Base-by-base conservation (phyloP, 2,797 vertebrate species). In the Lepus oiostolus region DNA sequence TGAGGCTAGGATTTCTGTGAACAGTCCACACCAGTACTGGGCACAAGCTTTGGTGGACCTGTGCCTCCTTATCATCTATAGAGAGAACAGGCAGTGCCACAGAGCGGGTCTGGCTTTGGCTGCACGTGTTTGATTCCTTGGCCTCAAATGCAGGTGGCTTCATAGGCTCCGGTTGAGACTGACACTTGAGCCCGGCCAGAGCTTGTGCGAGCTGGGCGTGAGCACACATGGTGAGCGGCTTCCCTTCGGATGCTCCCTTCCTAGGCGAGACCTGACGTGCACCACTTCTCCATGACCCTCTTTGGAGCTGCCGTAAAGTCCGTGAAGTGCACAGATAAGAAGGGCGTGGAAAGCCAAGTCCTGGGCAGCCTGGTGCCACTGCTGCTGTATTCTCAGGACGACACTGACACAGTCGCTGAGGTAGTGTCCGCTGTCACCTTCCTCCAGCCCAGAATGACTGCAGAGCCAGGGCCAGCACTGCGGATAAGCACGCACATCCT, bases 341-440 rank as follows among this genome's bases (percentile, higher is more conserved):
- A 97, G 63, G 22, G 28, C 28, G 8, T 97, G 35, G 96, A 98
- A 85, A 96, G 58, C 68, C 96, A 97, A 81, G 94, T 98, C 54
- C 95, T 96, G 87, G 86, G 96, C 62, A 98, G 97, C 58, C 65
- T 98, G 85, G 74, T 98, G 42, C 97, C 98, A 3, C 93, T 98
- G 7, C 95, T 98, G 63, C 90, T 98, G 5, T 97, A 98, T 88
- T 95, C 97, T 67, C 98, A 98, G 72, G 98, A 98, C 50, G 97
- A 97, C 75, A 97, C 97, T n/a, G 70, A 87, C 19, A 87, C 90
- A 0, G 13, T 97, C n/a, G 97, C 91, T 70, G 42, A 97, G 97
- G 98, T 98, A 96, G 95, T 76, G 4, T 30, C 8, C 42, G 42
- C 30, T 76, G 8, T 35, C 60, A 30, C n/a, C 26, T 71, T 79